A percentile compares a stretch with the other conserved stretches of the same genome.
These are phyloP conservation scores for Saccopteryx bilineata DNA, from an alignment of 2,113 vertebrate species.

Conservation along the genomic window DNA sequence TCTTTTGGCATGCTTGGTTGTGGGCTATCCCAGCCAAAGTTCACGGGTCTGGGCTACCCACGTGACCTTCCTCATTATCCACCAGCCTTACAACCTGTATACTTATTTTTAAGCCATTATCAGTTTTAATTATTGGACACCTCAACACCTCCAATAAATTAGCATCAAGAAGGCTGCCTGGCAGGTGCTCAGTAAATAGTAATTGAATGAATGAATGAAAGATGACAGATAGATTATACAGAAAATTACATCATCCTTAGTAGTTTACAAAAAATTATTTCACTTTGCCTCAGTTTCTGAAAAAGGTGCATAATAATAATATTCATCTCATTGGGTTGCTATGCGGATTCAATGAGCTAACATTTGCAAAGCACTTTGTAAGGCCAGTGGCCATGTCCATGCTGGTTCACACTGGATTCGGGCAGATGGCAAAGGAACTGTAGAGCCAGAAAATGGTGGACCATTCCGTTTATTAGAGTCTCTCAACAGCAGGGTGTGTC, in stretches of 20 bases:
- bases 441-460: too few species aligned
- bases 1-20: too few species aligned
- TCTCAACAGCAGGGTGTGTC: too few species aligned
- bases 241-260: not conserved
- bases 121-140: not conserved
- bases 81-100: not conserved
- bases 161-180: not conserved
- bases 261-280: slow-evolving; percentile 8
- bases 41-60: too few species aligned
- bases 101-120: not conserved
- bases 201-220: not conserved
- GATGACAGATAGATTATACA: too few species aligned
- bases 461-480: too few species aligned
- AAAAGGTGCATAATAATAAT: not conserved
- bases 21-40: too few species aligned
- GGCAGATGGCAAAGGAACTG: too few species aligned
- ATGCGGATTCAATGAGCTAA: not conserved
- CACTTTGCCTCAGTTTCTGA: not conserved
- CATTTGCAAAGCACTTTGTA: not conserved
- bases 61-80: too few species aligned
- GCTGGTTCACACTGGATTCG: too few species aligned
- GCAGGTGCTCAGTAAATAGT: not conserved
- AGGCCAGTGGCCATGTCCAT: too few species aligned
- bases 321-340: not conserved
- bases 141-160: not conserved